These are phyloP conservation scores for Latrodectus geometricus DNA, from an alignment of 1,140 invertebrate genomes.

Conservation along the genomic window DNA sequence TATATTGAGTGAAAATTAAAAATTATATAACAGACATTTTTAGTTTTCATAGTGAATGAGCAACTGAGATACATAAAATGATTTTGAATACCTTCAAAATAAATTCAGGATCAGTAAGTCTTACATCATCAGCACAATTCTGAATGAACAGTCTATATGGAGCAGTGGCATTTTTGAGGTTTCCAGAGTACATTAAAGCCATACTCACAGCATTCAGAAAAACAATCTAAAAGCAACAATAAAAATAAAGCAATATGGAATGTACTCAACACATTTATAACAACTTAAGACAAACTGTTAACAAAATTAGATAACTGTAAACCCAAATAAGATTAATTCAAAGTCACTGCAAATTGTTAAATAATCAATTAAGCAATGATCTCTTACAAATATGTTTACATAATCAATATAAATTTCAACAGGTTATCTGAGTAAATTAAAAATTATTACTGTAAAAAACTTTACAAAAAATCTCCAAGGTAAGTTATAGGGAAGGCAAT, in stretches of 20 bases:
- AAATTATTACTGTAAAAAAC: too few relatives aligned
- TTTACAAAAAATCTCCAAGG: too few relatives aligned
- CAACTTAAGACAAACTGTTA: neutral
- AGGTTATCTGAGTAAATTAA: too few relatives aligned
- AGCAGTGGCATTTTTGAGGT: constrained; percentile 67
- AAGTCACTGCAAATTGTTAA: neutral
- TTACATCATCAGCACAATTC: constrained; percentile 65
- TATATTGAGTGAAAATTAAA: neutral
- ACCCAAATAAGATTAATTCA: neutral
- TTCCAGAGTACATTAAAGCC: constrained; percentile 68
- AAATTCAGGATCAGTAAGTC: constrained; percentile 70
- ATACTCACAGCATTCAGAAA: constrained; percentile 68
- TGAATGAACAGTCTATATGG: constrained; percentile 65
- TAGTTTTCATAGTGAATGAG: neutral
- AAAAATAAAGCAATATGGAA: neutral
- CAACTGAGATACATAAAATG: neutral
- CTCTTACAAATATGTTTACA: too few relatives aligned
- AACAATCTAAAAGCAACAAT: constrained; percentile 49
- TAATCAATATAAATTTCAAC: too few relatives aligned
- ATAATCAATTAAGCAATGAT: neutral
- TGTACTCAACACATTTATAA: neutral
- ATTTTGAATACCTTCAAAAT: constrained; percentile 69
- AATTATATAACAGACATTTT: neutral
- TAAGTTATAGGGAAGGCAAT: too few relatives aligned
- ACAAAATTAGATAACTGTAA: neutral